phyloP scores from a whole-genome alignment of 2,888 invertebrate species.

The Brachylomia viminalis region DNA sequence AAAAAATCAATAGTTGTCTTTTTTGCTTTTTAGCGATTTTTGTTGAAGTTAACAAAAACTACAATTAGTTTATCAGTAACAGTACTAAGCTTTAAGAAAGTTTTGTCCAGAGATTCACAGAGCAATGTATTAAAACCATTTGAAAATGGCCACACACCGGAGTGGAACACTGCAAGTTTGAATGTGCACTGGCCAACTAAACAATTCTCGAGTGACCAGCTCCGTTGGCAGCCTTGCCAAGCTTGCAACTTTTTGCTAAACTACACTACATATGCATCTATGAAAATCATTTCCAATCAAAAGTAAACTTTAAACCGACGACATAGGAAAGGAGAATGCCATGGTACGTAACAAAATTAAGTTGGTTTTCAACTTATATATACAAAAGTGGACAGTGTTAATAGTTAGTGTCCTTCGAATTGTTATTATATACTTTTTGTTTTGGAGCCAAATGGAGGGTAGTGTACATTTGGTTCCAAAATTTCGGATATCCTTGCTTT shows the following conservation, averaged over 20 bases:
- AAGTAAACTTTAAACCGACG: slow-evolving; percentile 25
- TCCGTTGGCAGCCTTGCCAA: slow-evolving; percentile 82
- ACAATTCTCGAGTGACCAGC: slow-evolving; percentile 85
- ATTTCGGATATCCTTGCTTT: slow-evolving; percentile 50
- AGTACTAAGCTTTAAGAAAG: neutral
- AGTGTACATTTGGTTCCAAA: slow-evolving; percentile 62
- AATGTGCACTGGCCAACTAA: slow-evolving; percentile 81
- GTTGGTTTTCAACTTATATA: slow-evolving; percentile 73
- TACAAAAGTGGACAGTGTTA: slow-evolving; percentile 84
- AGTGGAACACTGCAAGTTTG: slow-evolving; percentile 68
- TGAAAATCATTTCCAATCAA: slow-evolving; percentile 25
- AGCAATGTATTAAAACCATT: slow-evolving; percentile 68
- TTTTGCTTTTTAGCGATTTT: too few species aligned
- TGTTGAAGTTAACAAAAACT: neutral
- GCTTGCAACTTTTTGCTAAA: slow-evolving; percentile 75
- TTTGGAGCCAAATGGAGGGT: slow-evolving; percentile 79
- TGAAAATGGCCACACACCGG: slow-evolving; percentile 65
- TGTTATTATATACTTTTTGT: slow-evolving; percentile 83
- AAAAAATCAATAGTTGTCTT: neutral
- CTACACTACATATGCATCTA: slow-evolving; percentile 48
- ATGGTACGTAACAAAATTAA: slow-evolving; percentile 23
- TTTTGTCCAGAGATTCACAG: slow-evolving; percentile 12
- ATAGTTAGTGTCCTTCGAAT: slow-evolving; percentile 83
- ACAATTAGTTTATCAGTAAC: neutral
- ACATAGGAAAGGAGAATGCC: neutral